Evolutionary conservation across 2,888 invertebrate species (phyloP).

Genomic region (Drosophila kokeensis): DNA sequence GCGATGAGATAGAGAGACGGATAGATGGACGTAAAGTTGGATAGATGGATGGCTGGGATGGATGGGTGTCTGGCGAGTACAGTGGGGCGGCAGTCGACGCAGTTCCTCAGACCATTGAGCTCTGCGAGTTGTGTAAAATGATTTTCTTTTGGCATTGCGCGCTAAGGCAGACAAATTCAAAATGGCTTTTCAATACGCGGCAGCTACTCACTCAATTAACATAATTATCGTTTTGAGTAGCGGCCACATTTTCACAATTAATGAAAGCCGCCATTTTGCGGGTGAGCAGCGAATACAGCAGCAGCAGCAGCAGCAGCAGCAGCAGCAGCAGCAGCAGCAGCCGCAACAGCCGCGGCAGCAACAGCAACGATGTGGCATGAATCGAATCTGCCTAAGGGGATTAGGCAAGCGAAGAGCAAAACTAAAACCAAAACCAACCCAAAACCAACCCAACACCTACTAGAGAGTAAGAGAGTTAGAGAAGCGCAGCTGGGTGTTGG

Average conservation of each 20-base stretch:
- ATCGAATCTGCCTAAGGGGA: slow-evolving; percentile 46
- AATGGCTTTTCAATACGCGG: slow-evolving; percentile 64
- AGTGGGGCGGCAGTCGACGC: slow-evolving; percentile 34
- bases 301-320: slow-evolving; percentile 5
- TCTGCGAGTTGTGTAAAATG: slow-evolving; percentile 14
- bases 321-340: slow-evolving; percentile 10
- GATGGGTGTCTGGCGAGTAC: slow-evolving; percentile 34
- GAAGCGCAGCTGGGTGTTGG: slow-evolving; percentile 34
- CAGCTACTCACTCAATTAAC: slow-evolving; percentile 69
- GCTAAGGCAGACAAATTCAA: slow-evolving; percentile 51
- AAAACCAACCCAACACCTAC: slow-evolving; percentile 46
- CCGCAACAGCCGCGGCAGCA: background rate
- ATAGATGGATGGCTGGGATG: slow-evolving; percentile 18
- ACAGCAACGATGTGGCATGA: slow-evolving; percentile 14
- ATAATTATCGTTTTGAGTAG: slow-evolving; percentile 66
- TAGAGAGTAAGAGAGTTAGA: slow-evolving; percentile 2
- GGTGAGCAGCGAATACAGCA: slow-evolving; percentile 9
- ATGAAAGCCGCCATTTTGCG: slow-evolving; percentile 73
- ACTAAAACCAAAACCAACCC: background rate
- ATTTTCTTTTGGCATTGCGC: slow-evolving; percentile 51
- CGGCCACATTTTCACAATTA: slow-evolving; percentile 68
- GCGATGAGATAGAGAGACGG: slow-evolving; percentile 21
- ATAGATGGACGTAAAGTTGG: background rate
- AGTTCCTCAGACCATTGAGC: slow-evolving; percentile 1
- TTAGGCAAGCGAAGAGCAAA: slow-evolving; percentile 39